phyloP scores from a whole-genome alignment of 1,140 invertebrate species.

The Cyclina sinensis region DNA sequence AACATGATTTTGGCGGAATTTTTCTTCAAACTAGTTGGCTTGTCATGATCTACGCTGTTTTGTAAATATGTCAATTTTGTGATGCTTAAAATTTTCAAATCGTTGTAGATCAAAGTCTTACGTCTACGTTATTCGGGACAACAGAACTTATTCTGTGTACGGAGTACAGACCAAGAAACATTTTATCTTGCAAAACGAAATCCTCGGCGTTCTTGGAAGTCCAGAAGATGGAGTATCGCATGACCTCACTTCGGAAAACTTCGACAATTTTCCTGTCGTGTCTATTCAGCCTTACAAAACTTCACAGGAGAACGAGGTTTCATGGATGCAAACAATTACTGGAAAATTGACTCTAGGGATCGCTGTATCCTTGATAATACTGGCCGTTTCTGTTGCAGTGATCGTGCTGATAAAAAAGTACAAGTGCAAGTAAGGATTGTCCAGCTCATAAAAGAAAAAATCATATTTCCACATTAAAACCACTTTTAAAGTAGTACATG shows the following conservation, averaged over 20 bases:
- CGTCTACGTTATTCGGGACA: constrained; percentile 48
- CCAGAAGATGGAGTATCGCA: constrained; percentile 41
- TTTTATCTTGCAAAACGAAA: constrained; percentile 29
- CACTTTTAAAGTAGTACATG: no score
- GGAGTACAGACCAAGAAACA: constrained; percentile 35
- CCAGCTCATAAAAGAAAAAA: no score
- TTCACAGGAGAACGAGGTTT: background rate
- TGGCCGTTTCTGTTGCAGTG: background rate
- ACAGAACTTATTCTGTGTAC: background rate
- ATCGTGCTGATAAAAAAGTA: no score
- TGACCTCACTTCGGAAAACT: constrained; percentile 47
- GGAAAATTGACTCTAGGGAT: constrained; percentile 33
- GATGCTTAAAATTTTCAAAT: no score
- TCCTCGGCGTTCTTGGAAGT: background rate
- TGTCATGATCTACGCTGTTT: no score
- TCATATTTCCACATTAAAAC: no score
- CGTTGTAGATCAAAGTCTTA: constrained; percentile 59
- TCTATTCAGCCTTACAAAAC: constrained; percentile 10
- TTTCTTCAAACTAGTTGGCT: no score
- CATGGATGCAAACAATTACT: background rate
- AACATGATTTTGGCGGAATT: no score
- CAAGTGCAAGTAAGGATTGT: no score
- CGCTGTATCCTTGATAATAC: background rate
- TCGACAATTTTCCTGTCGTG: constrained; percentile 48
- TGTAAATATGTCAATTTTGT: no score